phyloP scores from a whole-genome alignment of 2,797 vertebrate species.

The Jordanella pulchra region DNA sequence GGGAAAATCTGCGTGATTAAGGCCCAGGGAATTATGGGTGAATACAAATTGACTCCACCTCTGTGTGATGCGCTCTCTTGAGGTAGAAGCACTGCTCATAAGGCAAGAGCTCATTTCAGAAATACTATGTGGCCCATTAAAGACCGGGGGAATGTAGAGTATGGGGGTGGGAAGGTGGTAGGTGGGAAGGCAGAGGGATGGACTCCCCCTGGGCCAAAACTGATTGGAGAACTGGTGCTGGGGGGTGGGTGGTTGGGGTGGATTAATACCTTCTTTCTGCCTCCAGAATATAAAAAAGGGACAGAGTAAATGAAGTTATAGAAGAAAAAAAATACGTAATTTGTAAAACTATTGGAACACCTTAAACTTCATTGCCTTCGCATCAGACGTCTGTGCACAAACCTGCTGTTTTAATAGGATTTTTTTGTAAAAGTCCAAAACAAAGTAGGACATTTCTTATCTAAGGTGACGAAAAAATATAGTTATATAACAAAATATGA shows the following conservation, averaged over 20 bases:
- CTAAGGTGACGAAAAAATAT: neutral
- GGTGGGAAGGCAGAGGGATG: slow-evolving; percentile 73
- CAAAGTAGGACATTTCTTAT: neutral
- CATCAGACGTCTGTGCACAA: neutral
- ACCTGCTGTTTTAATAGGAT: neutral
- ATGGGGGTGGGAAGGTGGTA: slow-evolving; percentile 68
- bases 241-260: slow-evolving; percentile 30
- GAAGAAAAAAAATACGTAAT: neutral
- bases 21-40: slow-evolving; percentile 91
- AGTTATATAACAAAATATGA: neutral
- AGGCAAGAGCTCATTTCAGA: slow-evolving; percentile 78
- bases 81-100: slow-evolving; percentile 72
- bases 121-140: slow-evolving; percentile 75
- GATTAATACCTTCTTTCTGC: slow-evolving; percentile 75
- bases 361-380: neutral
- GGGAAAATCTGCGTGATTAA: slow-evolving; percentile 91
- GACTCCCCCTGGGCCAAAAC: slow-evolving; percentile 74
- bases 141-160: slow-evolving; percentile 56
- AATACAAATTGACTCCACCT: slow-evolving; percentile 92
- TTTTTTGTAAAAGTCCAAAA: neutral
- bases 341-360: neutral
- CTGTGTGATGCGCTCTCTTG: slow-evolving; percentile 74
- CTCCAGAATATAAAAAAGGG: slow-evolving; percentile 61
- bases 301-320: slow-evolving; percentile 60
- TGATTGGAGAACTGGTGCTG: slow-evolving; percentile 76